phyloP scores from a whole-genome alignment of 2,797 vertebrate species.

The Mycteria americana region DNA sequence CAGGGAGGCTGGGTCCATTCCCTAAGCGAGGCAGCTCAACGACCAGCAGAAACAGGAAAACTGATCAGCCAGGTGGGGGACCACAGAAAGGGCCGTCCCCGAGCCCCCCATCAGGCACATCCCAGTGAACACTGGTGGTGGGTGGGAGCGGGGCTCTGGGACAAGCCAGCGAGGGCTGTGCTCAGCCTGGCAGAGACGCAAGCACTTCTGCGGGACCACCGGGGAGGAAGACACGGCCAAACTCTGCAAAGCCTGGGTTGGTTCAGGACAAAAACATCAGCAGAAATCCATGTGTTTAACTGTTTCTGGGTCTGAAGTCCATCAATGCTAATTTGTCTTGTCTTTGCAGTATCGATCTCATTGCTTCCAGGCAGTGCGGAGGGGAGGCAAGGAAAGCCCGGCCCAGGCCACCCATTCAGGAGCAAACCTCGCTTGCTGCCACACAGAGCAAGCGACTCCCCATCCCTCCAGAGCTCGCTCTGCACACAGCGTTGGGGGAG shows the following conservation, averaged over 20 bases:
- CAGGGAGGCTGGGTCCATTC: background rate
- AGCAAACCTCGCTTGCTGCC: background rate
- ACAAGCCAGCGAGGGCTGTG: background rate
- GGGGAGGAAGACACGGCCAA: background rate
- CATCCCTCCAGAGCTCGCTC: background rate
- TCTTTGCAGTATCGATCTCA: background rate
- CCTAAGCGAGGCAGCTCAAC: accelerated
- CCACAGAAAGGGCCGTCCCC: background rate
- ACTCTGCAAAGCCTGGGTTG: background rate
- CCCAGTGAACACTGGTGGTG: accelerated
- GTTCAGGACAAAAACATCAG: background rate
- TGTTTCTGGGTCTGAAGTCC: background rate
- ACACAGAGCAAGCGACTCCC: accelerated
- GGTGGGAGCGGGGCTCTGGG: background rate
- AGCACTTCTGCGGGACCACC: accelerated
- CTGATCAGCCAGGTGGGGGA: background rate
- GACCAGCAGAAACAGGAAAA: background rate
- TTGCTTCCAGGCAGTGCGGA: background rate
- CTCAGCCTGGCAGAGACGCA: background rate
- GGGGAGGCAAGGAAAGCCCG: background rate
- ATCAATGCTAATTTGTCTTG: background rate
- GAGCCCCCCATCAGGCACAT: accelerated
- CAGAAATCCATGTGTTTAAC: background rate
- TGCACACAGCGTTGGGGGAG: accelerated
- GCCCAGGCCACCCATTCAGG: background rate